Percentiles rank a stretch among this genome's conserved stretches.
These are phyloP conservation scores for Rhabdophis nuchalis DNA, from an alignment of 2,797 vertebrate genomes.

Conservation along the genomic window DNA sequence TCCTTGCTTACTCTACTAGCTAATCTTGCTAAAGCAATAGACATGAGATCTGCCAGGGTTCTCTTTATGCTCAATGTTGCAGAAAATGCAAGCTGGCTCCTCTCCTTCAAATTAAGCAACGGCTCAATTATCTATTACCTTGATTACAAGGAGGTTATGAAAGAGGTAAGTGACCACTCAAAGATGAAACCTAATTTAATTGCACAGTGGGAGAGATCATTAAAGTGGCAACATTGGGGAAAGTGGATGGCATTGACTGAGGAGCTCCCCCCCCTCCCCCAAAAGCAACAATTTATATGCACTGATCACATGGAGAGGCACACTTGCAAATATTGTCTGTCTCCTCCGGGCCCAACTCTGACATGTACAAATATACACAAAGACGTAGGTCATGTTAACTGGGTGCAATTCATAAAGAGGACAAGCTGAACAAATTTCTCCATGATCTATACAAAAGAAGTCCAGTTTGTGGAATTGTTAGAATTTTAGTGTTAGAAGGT, in stretches of 20 bases:
- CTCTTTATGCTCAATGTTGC: constrained; percentile 9
- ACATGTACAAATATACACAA: not conserved
- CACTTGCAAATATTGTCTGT: not conserved
- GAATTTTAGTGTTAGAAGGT: not conserved
- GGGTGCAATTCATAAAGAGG: not conserved
- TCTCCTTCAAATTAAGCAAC: not conserved
- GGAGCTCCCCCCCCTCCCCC: too few relatives aligned
- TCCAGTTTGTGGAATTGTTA: not conserved
- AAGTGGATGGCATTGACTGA: not conserved
- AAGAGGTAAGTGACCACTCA: not conserved
- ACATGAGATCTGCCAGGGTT: not conserved
- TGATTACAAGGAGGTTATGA: constrained; percentile 8
- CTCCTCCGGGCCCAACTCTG: not conserved
- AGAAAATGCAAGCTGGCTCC: not conserved
- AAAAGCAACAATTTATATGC: not conserved
- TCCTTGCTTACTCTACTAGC: not conserved
- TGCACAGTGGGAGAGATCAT: not conserved
- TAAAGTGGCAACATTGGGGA: not conserved
- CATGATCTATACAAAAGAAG: not conserved
- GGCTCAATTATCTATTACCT: constrained; percentile 1
- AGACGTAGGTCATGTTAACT: not conserved
- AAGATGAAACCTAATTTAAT: not conserved
- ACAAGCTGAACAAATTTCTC: not conserved
- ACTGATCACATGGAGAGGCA: not conserved
- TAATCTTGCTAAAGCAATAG: not conserved